phyloP scores from a whole-genome alignment of 2,888 invertebrate genomes.

The Dendrolimus pini region DNA sequence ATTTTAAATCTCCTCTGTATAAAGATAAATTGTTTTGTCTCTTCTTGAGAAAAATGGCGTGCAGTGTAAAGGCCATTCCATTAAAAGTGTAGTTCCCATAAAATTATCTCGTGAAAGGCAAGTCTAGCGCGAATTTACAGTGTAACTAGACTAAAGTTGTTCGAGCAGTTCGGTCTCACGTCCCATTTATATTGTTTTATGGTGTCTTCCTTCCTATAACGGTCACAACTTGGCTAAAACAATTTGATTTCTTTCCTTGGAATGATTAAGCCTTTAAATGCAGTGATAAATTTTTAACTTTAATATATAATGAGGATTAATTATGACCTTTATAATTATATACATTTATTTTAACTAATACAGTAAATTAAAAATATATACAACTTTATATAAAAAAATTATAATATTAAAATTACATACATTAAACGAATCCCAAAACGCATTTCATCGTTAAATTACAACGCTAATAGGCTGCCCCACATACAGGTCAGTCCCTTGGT shows the following conservation, averaged over 20 bases:
- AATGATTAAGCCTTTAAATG: conserved; percentile 8
- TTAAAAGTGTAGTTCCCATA: neutral
- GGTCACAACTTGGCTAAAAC: conserved; percentile 41
- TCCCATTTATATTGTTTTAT: conserved; percentile 70
- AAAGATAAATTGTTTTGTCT: neutral
- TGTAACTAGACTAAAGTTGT: conserved; percentile 36
- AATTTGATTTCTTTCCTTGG: conserved; percentile 44
- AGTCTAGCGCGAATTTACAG: conserved; percentile 37
- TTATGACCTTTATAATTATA: too few relatives aligned
- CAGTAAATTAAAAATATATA: too few relatives aligned
- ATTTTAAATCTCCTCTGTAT: neutral
- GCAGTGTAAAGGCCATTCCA: neutral
- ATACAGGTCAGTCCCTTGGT: too few relatives aligned
- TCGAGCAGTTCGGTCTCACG: conserved; percentile 40
- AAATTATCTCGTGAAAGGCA: conserved; percentile 14
- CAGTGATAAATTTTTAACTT: too few relatives aligned
- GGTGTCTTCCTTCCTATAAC: conserved; percentile 52
- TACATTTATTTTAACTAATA: too few relatives aligned
- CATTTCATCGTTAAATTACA: too few relatives aligned
- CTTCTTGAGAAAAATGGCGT: neutral
- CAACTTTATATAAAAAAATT: too few relatives aligned
- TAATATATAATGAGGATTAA: too few relatives aligned
- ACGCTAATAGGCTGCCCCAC: too few relatives aligned
- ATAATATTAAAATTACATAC: too few relatives aligned
- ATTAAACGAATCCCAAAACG: too few relatives aligned